Base-by-base conservation (phyloP, 1,140 invertebrate genomes). In the Mesaphorura yosii region DNA sequence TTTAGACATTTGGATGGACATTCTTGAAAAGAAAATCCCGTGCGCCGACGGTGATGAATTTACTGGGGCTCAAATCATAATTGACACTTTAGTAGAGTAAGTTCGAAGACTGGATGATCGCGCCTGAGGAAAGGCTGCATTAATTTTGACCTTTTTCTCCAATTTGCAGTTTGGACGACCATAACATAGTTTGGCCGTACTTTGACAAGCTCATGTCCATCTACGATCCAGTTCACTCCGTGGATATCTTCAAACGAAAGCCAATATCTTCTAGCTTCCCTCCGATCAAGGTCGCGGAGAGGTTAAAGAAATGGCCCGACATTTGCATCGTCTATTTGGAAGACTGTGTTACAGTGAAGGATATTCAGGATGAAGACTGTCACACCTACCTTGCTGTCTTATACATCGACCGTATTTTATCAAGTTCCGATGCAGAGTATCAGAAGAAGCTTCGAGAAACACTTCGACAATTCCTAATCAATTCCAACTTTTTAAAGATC, bases 351-450 rank as follows among this genome's bases (percentile, higher is more conserved):
- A 26, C 26, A 2, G 45, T 37, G 3, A 57, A 57, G 22, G 31
- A 41, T 7, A 23, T 57, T 3, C 25, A 57, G 3, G 60, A 63
- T 39, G 41, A 53, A 45, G 60, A 63, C 20, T 45, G 60, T 41
- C 60, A 63, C 39, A 63, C 60, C 2, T 63, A 59, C 27, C 29
- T 63, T 7, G 60, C 57, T 1, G 46, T 53, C 12, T 20, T 63
- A 3, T 63, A 63, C 37, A 59, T 63, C 42, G 57, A 63, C 19
- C 19, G 46, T 20, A 55, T 63, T 19, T 12, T 37, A 15, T 26
- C 39, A 20, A 25, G 10, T 22, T 4, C n/a, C 10, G 31, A 34
- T 34, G 40, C 34, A 17, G n/a, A n/a, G 3, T 37, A 22, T 6
- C 17, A 29, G 28, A 37, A 53, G 6, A 14, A n/a, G 2, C 26